Percentiles rank a stretch among this genome's conserved stretches.
Conservation (phyloP, 1,140 invertebrate species). For the Temnothorax longispinosus region DNA sequence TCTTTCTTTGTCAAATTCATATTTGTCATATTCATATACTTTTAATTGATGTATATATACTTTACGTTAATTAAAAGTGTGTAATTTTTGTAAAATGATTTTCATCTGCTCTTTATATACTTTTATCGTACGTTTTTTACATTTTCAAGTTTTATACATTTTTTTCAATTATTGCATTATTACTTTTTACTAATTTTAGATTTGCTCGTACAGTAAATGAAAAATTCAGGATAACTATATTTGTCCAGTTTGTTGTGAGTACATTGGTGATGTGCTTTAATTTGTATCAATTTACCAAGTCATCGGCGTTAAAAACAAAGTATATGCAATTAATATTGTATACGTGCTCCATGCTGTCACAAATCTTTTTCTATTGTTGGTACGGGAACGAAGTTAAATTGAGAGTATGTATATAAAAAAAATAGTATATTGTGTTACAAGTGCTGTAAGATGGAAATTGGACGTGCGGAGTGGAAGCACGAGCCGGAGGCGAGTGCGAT, state of each 20-base stretch:
- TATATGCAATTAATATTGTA: slow-evolving; percentile 67
- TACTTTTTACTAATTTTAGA: slow-evolving; percentile 35
- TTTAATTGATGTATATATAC: neutral
- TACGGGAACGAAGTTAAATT: slow-evolving; percentile 86
- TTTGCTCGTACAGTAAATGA: slow-evolving; percentile 54
- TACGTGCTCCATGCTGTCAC: slow-evolving; percentile 61
- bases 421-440: no score
- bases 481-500: no score
- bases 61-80: neutral
- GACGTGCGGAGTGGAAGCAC: no score
- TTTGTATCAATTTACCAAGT: slow-evolving; percentile 66
- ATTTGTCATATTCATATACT: neutral
- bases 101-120: neutral
- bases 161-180: neutral
- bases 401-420: slow-evolving; percentile 24
- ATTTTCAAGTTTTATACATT: neutral
- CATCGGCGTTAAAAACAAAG: slow-evolving; percentile 82
- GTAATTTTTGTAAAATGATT: neutral
- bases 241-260: slow-evolving; percentile 66
- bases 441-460: no score
- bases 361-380: slow-evolving; percentile 87
- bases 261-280: slow-evolving; percentile 66
- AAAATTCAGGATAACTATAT: slow-evolving; percentile 60
- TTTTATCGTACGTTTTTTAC: neutral
- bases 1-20: neutral